Percentiles rank a stretch among this genome's conserved stretches.
Evolutionary conservation across 2,888 invertebrate genomes (phyloP).

Genomic region (Stenodema calcarata): DNA sequence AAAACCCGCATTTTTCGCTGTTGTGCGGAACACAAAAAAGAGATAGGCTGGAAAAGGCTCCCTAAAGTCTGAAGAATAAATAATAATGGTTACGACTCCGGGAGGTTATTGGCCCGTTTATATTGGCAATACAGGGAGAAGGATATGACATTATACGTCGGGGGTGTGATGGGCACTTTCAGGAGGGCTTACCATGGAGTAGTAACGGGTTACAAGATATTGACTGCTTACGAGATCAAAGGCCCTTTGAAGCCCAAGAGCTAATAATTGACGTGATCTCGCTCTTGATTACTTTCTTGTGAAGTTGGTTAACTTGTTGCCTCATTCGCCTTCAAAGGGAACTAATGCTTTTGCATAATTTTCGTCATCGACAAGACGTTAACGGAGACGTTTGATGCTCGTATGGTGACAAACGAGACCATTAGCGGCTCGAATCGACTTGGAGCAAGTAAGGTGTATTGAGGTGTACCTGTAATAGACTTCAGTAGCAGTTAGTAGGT

Average conservation of each 20-base stretch:
- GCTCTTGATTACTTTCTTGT: conserved; percentile 16
- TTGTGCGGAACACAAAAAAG: background rate
- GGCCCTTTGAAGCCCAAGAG: background rate
- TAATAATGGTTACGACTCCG: background rate
- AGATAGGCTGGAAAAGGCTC: background rate
- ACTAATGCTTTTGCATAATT: background rate
- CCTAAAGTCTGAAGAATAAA: background rate
- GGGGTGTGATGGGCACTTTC: background rate
- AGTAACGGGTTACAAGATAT: background rate
- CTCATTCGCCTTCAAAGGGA: background rate
- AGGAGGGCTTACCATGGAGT: background rate
- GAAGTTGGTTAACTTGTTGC: conserved; percentile 13
- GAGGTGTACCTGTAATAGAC: no score
- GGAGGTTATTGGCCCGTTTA: background rate
- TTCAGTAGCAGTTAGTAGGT: no score
- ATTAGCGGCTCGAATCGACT: background rate
- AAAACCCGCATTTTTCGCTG: background rate
- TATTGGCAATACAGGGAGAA: background rate
- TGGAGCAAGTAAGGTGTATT: background rate
- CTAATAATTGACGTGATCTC: conserved; percentile 7
- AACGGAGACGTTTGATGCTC: background rate
- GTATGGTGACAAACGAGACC: background rate
- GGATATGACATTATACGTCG: background rate
- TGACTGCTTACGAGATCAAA: conserved; percentile 29
- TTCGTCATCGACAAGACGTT: background rate